phyloP scores from a whole-genome alignment of 1,140 invertebrate genomes.

The Sarcophaga bullata region DNA sequence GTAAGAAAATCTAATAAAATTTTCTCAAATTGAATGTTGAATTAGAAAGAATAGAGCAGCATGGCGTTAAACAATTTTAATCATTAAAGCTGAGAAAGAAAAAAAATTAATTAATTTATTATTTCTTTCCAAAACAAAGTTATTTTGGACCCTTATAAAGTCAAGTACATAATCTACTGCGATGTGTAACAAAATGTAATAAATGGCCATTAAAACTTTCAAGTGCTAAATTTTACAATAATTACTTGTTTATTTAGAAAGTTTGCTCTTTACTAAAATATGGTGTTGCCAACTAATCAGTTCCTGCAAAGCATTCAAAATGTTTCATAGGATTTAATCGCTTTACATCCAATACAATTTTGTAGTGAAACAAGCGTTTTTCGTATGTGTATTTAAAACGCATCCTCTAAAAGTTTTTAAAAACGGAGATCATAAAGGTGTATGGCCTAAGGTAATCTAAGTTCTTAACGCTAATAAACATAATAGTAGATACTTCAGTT shows the following conservation, averaged over 20 bases:
- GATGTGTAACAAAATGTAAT: not conserved
- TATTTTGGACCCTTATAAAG: not conserved
- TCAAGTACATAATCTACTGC: slow-evolving; percentile 9
- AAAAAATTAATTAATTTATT: slow-evolving; percentile 38
- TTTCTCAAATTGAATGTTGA: slow-evolving; percentile 2
- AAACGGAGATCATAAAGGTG: too few species aligned
- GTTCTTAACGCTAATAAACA: too few species aligned
- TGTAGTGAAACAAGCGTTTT: too few species aligned
- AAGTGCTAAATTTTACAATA: slow-evolving; percentile 11
- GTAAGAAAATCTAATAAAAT: slow-evolving; percentile 15
- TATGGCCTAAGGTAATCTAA: too few species aligned
- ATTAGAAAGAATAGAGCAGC: not conserved
- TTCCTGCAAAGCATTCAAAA: too few species aligned
- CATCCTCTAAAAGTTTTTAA: too few species aligned
- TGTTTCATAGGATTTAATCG: too few species aligned
- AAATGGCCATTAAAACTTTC: slow-evolving; percentile 2
- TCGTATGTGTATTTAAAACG: too few species aligned
- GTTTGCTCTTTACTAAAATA: not conserved
- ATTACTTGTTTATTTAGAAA: slow-evolving; percentile 19
- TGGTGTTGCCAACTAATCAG: too few species aligned
- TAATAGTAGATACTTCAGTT: too few species aligned
- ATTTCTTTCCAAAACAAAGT: slow-evolving; percentile 13
- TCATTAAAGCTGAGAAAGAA: not conserved
- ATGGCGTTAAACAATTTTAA: slow-evolving; percentile 14
- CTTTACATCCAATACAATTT: too few species aligned